phyloP scores from a whole-genome alignment of 2,797 vertebrate species.

The Orestias chungarensis region DNA sequence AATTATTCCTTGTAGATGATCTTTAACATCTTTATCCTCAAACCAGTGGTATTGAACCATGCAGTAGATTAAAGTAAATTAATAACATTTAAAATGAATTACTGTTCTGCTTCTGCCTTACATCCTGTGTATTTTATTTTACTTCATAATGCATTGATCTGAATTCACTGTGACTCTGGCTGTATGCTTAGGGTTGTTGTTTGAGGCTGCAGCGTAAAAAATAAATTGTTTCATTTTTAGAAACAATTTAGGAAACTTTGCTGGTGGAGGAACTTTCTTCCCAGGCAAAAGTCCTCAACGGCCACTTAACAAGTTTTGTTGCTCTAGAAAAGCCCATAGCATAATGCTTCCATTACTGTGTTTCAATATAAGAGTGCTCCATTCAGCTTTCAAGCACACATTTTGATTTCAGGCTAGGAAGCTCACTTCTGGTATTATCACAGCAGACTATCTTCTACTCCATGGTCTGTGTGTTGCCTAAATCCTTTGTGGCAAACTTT shows the following conservation, averaged over 20 bases:
- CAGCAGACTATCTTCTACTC: background rate
- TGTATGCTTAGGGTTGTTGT: background rate
- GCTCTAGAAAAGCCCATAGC: no score
- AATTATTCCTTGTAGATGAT: constrained; percentile 18
- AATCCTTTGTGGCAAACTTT: background rate
- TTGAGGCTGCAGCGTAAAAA: no score
- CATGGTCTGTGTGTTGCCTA: background rate
- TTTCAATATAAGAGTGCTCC: no score
- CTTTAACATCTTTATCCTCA: constrained; percentile 20
- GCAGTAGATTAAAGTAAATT: background rate
- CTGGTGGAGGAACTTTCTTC: background rate
- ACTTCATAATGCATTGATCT: constrained; percentile 2
- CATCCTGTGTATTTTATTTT: background rate
- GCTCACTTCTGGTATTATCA: background rate
- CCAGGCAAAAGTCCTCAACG: background rate
- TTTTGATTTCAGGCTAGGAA: background rate
- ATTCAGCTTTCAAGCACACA: no score
- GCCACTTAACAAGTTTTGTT: background rate
- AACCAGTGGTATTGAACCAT: constrained; percentile 7
- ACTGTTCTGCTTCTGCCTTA: background rate
- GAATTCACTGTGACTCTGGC: background rate
- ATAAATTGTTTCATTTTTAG: no score
- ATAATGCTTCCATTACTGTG: no score
- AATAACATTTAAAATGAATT: background rate
- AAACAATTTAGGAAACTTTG: background rate